Evolutionary conservation across 2,888 invertebrate species (phyloP).

Genomic region (Campaea margaritaria): DNA sequence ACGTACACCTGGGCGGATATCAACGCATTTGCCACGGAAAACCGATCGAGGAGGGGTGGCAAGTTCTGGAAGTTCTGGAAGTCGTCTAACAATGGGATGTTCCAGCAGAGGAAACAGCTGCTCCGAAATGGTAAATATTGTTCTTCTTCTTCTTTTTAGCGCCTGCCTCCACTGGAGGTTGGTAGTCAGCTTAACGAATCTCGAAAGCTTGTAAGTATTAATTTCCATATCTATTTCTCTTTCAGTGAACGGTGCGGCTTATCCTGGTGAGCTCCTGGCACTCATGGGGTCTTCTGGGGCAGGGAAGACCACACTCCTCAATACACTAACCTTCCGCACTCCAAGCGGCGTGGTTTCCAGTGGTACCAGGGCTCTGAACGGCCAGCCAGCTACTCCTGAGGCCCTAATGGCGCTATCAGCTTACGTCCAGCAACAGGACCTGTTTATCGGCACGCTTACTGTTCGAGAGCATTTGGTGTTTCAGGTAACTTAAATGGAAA

Average conservation of each 20-base stretch:
- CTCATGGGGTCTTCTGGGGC: constrained; percentile 97
- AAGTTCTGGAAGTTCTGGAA: constrained; percentile 80
- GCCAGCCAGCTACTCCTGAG: constrained; percentile 89
- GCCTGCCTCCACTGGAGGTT: too few species aligned
- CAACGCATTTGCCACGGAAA: constrained; percentile 89
- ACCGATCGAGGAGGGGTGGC: constrained; percentile 71
- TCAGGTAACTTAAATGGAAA: constrained; percentile 86
- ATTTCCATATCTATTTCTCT: constrained; percentile 1
- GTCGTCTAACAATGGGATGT: constrained; percentile 66
- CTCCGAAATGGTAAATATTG: constrained; percentile 88
- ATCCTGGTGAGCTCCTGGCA: constrained; percentile 94
- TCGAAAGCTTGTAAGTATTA: too few species aligned
- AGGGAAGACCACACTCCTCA: constrained; percentile 97
- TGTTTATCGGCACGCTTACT: constrained; percentile 96
- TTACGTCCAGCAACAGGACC: constrained; percentile 97
- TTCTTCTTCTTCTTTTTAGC: too few species aligned
- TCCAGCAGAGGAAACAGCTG: constrained; percentile 88
- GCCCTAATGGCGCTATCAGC: constrained; percentile 92
- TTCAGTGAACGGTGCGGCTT: constrained; percentile 92
- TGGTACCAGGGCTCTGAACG: constrained; percentile 88
- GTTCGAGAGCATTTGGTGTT: constrained; percentile 95
- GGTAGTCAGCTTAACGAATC: too few species aligned
- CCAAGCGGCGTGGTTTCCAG: constrained; percentile 88
- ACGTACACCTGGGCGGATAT: constrained; percentile 92
- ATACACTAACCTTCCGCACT: constrained; percentile 94